Evolutionary conservation across 2,888 invertebrate species (phyloP).

Genomic region (Lasioglossum pauxillum): DNA sequence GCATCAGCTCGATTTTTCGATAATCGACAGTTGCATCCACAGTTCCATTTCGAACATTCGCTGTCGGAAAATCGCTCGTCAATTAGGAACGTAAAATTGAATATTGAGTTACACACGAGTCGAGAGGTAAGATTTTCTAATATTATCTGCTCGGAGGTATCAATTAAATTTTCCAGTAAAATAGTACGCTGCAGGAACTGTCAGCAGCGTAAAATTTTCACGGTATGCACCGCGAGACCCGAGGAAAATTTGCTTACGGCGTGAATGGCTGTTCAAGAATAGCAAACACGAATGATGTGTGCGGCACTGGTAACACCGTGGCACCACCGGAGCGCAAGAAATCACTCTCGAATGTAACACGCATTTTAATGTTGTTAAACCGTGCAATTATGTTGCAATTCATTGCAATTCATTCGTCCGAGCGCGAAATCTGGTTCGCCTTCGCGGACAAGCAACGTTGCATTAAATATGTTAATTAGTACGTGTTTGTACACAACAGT

Average conservation of each 20-base stretch:
- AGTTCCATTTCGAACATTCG: background rate
- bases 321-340: constrained; percentile 1
- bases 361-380: constrained; percentile 37
- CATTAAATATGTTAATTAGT: constrained; percentile 35
- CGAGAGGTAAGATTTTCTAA: background rate
- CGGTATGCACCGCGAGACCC: background rate
- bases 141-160: background rate
- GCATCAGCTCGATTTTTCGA: background rate
- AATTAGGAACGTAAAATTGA: background rate
- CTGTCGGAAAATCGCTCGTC: background rate
- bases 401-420: constrained; percentile 37
- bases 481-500: background rate
- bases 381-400: constrained; percentile 48
- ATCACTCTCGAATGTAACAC: constrained; percentile 36
- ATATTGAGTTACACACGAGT: background rate
- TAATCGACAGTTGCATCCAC: background rate
- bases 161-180: background rate
- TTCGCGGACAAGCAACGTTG: constrained; percentile 33
- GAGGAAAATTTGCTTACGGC: constrained; percentile 3
- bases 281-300: constrained; percentile 4
- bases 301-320: background rate
- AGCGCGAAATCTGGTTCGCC: constrained; percentile 24
- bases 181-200: background rate
- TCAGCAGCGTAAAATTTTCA: background rate
- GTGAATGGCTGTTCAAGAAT: constrained; percentile 10